These are phyloP conservation scores for Zapornia atra DNA, from an alignment of 2,113 vertebrate genomes.

Conservation along the genomic window DNA sequence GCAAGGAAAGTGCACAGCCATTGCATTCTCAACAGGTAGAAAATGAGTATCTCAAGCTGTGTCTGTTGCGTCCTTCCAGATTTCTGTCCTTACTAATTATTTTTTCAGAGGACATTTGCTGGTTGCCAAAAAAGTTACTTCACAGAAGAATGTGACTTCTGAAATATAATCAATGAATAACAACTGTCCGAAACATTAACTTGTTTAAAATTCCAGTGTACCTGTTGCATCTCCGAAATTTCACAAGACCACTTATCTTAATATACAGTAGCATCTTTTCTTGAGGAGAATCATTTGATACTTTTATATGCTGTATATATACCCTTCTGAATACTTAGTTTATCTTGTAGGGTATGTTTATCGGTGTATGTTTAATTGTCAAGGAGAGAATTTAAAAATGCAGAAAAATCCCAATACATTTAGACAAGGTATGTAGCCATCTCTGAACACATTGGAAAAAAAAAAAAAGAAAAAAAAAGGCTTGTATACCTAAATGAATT, in stretches of 20 bases:
- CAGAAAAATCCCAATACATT: background rate
- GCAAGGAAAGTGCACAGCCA: background rate
- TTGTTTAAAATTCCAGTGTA: background rate
- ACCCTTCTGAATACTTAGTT: background rate
- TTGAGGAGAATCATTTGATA: background rate
- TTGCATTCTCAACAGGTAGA: background rate
- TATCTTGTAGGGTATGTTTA: background rate
- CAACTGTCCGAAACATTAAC: background rate
- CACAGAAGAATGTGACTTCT: background rate
- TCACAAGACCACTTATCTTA: background rate
- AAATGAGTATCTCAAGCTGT: background rate
- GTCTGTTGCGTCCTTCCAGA: background rate
- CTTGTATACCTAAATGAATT: background rate
- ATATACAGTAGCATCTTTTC: background rate
- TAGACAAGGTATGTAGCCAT: background rate
- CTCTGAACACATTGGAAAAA: background rate
- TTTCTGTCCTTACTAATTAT: background rate
- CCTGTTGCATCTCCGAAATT: background rate
- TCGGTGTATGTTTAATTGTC: background rate
- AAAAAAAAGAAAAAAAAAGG: rapidly evolving
- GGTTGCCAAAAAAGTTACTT: background rate
- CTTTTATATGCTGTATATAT: background rate
- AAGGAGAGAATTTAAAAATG: background rate
- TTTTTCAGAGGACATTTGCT: background rate
- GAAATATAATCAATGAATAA: background rate